A percentile compares a stretch with the other conserved stretches of the same genome.
phyloP scores from a whole-genome alignment of 2,797 vertebrate species.

The Coilia nasus region DNA sequence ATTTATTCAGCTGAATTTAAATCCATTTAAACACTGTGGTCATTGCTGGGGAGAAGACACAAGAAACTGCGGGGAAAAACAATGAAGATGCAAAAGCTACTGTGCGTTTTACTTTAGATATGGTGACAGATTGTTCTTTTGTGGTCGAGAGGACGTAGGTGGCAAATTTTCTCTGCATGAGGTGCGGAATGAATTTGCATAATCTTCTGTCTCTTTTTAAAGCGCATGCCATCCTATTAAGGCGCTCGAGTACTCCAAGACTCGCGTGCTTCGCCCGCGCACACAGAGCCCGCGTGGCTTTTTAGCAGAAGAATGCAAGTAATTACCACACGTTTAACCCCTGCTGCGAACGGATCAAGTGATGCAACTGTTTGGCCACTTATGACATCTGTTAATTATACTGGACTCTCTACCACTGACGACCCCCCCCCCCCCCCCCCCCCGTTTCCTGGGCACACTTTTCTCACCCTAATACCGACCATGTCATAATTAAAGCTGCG shows the following conservation, averaged over 20 bases:
- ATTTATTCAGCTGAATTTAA: conserved; percentile 13
- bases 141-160: conserved; percentile 36
- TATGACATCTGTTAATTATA: conserved; percentile 40
- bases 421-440: neutral
- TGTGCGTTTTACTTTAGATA: neutral
- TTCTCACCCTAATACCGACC: neutral
- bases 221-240: conserved; percentile 53
- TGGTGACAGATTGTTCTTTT: conserved; percentile 43
- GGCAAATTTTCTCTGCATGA: conserved; percentile 39
- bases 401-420: neutral
- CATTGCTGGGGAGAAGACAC: neutral
- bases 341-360: conserved; percentile 32
- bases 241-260: conserved; percentile 41
- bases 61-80: neutral
- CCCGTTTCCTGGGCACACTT: neutral
- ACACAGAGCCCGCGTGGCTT: conserved; percentile 42
- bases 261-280: conserved; percentile 18
- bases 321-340: conserved; percentile 50
- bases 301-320: conserved; percentile 53
- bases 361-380: conserved; percentile 26
- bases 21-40: conserved; percentile 8
- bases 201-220: conserved; percentile 65
- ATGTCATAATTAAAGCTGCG: neutral
- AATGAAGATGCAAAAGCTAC: neutral
- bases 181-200: conserved; percentile 63